Conservation (phyloP, 1,140 invertebrate species). For the Bilobella aurantiaca region DNA sequence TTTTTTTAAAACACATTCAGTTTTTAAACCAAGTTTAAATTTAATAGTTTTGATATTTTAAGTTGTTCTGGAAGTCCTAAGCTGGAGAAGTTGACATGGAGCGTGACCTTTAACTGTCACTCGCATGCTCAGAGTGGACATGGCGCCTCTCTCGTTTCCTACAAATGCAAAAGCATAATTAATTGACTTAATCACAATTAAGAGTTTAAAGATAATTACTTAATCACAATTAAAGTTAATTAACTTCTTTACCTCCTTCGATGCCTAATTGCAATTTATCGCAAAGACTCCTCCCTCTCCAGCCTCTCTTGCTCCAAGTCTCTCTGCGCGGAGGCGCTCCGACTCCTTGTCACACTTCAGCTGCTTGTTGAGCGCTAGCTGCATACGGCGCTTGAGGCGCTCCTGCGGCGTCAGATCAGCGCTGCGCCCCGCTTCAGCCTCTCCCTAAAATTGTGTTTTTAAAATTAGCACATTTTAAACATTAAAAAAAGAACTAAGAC, state of each 20-base stretch:
- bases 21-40: too few relatives aligned
- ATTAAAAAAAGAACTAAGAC: neutral
- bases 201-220: too few relatives aligned
- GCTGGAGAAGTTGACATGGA: neutral
- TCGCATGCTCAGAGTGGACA: neutral
- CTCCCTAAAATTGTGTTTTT: neutral
- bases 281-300: conserved; percentile 76
- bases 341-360: conserved; percentile 87
- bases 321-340: conserved; percentile 69
- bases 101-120: neutral
- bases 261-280: conserved; percentile 74
- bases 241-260: conserved; percentile 54
- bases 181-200: neutral
- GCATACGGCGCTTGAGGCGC: conserved; percentile 77
- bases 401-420: conserved; percentile 62
- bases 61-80: too few relatives aligned
- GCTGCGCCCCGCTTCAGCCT: neutral
- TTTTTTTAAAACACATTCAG: too few relatives aligned
- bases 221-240: neutral
- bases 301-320: conserved; percentile 76
- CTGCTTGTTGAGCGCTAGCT: conserved; percentile 73
- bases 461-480: neutral
- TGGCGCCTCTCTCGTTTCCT: conserved; percentile 29
- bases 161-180: conserved; percentile 4
- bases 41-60: too few relatives aligned